Conservation (phyloP, 2,797 vertebrate genomes). For the Oceanodroma leucorhoa region DNA sequence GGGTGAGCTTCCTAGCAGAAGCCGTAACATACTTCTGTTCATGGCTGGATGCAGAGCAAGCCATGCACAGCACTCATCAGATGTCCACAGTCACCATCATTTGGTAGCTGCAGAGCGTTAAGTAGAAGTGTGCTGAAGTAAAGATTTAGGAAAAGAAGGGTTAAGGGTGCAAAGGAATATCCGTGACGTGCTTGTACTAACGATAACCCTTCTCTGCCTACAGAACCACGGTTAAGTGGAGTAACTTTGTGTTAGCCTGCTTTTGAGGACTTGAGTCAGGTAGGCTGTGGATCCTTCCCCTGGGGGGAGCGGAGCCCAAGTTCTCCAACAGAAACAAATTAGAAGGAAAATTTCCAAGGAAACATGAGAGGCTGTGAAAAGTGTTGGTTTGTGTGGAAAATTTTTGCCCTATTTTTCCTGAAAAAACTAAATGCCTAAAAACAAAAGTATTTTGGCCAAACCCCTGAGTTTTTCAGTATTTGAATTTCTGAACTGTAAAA, state of each 20-base stretch:
- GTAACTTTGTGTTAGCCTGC: not conserved
- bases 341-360: conserved; percentile 41
- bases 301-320: not conserved
- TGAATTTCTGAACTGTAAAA: not conserved
- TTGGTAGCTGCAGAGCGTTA: not conserved
- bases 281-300: not conserved
- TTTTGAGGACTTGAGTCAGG: conserved; percentile 8
- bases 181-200: not conserved
- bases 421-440: conserved; percentile 42
- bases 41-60: not conserved
- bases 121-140: not conserved
- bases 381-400: conserved; percentile 11
- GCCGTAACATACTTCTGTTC: not conserved
- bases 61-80: accelerated
- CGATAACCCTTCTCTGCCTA: not conserved
- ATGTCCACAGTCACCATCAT: not conserved
- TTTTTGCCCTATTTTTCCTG: conserved; percentile 25
- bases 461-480: not conserved
- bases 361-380: conserved; percentile 44
- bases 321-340: conserved; percentile 47
- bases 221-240: not conserved
- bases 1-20: not conserved
- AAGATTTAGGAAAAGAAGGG: not conserved
- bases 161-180: not conserved
- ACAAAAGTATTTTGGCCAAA: not conserved